Evolutionary conservation across 2,797 vertebrate genomes (phyloP), one percentile per base, ranked within the genome.

Genomic region (Clangula hyemalis): DNA sequence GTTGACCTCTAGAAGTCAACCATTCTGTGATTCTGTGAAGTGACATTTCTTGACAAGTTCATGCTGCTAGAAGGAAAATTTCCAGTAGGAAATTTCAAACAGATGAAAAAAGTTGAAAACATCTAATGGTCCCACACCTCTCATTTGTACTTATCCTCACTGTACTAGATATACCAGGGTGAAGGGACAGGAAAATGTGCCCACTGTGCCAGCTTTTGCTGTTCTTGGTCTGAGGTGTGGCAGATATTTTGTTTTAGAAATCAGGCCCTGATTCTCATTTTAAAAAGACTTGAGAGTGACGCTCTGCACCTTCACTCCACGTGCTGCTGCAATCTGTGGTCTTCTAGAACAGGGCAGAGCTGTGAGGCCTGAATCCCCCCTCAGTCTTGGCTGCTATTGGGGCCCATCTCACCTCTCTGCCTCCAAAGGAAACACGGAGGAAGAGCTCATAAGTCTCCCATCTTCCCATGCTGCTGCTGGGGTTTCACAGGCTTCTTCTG

Each of bases 91-190:
- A 70, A 74, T 58, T 56, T 84, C 45, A 79, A 70, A 34, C 12
- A 64, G 19, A 70, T 34, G 1, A 13, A 70, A 64, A 36, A 62
- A 24, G 14, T 13, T 73, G 28, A 21, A 49, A 69, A 41, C 8
- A 15, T 68, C 21, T 77, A 20, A 58, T 41, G 18, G 38, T 78
- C 24, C 20, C 70, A 32, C 19, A 60, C 11, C 43, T 57, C 71
- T 79, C 17, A 15, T 41, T 60, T 83, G 13, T 39, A 20, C 22
- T 64, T 84, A 49, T 13, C 19, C 14, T 74, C 13, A 8, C 13
- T 39, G 34, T 34, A 49, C 57, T 22, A 60, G 53, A 34, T 39
- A 66, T 0, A 0, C 12, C 1, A 1, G 1, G 0, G 4, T 13
- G 7, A 74, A 79, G 8, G 6, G n/a, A 8, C 11, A 58, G 30